Evolutionary conservation across 2,797 vertebrate genomes (phyloP).

Genomic region (Brotula barbata): DNA sequence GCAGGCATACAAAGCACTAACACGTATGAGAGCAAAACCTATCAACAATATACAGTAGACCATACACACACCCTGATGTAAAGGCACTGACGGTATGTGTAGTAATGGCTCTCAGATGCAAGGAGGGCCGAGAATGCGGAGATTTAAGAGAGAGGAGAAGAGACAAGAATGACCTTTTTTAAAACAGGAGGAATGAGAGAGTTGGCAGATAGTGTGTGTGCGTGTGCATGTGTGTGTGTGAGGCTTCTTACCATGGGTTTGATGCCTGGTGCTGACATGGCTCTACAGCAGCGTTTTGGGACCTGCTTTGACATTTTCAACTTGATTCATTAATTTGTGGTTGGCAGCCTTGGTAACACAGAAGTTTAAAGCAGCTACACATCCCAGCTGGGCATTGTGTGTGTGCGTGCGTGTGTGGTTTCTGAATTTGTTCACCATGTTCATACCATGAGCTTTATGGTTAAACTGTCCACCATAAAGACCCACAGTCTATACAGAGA

Average conservation of each 20-base stretch:
- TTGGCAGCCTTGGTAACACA: conserved; percentile 56
- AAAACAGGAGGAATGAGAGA: conserved; percentile 65
- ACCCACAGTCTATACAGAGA: conserved; percentile 39
- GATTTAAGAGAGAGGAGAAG: conserved; percentile 47
- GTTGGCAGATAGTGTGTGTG: conserved; percentile 37
- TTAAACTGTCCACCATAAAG: conserved; percentile 25
- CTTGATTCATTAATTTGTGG: conserved; percentile 72
- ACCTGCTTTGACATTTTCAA: conserved; percentile 75
- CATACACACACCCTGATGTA: conserved; percentile 43
- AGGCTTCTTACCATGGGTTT: conserved; percentile 69
- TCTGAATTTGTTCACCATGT: conserved; percentile 30
- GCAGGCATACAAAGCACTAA: conserved; percentile 1
- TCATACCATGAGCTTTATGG: conserved; percentile 22
- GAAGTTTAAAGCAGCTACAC: conserved; percentile 49
- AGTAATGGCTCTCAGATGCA: conserved; percentile 38
- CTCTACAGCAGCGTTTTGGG: conserved; percentile 64
- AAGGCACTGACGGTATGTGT: conserved; percentile 17
- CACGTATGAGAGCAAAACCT: not conserved
- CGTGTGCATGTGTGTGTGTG: conserved; percentile 38
- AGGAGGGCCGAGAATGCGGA: conserved; percentile 25
- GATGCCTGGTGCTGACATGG: conserved; percentile 66
- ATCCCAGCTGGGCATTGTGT: not conserved
- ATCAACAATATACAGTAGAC: not conserved
- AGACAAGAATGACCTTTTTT: conserved; percentile 75
- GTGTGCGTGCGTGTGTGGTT: conserved; percentile 38